Evolutionary conservation across 2,113 vertebrate genomes (phyloP).

Genomic region (Campylorhamphus procurvoides): DNA sequence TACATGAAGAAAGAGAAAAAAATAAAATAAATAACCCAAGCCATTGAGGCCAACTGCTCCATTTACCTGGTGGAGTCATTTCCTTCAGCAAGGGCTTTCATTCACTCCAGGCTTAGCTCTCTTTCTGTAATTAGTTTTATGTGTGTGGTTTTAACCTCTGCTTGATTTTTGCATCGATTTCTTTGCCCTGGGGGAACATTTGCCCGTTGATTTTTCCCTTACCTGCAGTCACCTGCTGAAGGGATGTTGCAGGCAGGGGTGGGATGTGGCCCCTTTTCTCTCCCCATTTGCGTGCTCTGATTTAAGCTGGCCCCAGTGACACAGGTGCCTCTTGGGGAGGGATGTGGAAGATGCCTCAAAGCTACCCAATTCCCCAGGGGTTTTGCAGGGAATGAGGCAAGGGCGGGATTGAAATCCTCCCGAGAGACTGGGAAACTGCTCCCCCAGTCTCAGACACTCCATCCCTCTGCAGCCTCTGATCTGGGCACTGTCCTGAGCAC

Average conservation of each 20-base stretch:
- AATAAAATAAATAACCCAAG: conserved; percentile 27
- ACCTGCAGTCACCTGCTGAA: neutral
- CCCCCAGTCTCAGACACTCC: neutral
- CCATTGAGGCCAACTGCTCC: conserved; percentile 35
- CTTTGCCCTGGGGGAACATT: neutral
- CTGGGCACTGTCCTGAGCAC: neutral
- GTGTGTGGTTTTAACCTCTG: neutral
- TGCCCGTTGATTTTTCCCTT: neutral
- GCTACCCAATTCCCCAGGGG: neutral
- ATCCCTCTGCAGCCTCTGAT: neutral
- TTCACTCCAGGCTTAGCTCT: neutral
- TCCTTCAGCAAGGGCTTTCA: conserved; percentile 5
- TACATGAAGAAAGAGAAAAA: conserved; percentile 30
- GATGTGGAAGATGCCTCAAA: neutral
- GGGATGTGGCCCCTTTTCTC: neutral
- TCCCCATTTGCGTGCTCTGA: neutral
- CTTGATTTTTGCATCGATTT: conserved; percentile 19
- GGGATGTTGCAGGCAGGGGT: neutral
- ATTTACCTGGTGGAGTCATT: conserved; percentile 27
- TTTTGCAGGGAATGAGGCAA: neutral
- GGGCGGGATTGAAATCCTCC: neutral
- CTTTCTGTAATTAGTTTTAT: neutral
- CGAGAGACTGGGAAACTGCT: fast-evolving
- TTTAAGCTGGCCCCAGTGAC: neutral
- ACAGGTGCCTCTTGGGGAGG: fast-evolving